Evolutionary conservation across 2,888 invertebrate genomes (phyloP), one percentile per base, ranked within the genome.

Genomic region (Creontiades dilutus): DNA sequence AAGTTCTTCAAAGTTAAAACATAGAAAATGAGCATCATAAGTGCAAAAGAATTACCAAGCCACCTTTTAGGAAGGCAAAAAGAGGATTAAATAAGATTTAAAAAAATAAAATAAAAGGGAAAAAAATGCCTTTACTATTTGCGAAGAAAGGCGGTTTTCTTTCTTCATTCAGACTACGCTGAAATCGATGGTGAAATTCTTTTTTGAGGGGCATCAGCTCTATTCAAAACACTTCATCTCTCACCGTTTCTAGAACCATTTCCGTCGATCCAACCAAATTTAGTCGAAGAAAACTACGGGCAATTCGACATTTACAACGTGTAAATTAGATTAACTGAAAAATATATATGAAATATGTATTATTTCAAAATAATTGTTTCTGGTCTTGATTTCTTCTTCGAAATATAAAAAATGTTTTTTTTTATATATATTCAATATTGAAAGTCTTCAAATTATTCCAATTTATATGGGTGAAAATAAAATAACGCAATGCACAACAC

Each of bases 161-260:
- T 19, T 47, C 27, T 28, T 47, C 48, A 23, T 82, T 82, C 52
- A 19, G n/a, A 48, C 52, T 23, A 28, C 52, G 16, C 19, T 48
- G 27, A 52, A 48, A 11, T 19, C 13, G 82, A 52, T 82, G 82
- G 52, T 82, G 19, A 3, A 1, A 78, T 78, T 52, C 46, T 82
- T 82, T 81, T 52, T 47, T 11, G 48, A 19, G 82, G 82, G 82
- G 48, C 82, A 82, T 82, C 82, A 82, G 55, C 82, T 52, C 27
- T 82, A 82, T 82, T 52, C 82, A 52, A 80, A 82, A 82, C 82
- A 48, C 78, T 82, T 52, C 52, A 52, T 82, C 52, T 19, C 7
- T 81, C 81, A 28, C 28, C 16, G 7, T 9, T 28, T 19, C 5
- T 46, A 37, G n/a, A 19, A 27, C 2, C 46, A 78, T 46, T 46